These are phyloP conservation scores for Heliothis virescens DNA, from an alignment of 1,140 invertebrate species.

Conservation along the genomic window DNA sequence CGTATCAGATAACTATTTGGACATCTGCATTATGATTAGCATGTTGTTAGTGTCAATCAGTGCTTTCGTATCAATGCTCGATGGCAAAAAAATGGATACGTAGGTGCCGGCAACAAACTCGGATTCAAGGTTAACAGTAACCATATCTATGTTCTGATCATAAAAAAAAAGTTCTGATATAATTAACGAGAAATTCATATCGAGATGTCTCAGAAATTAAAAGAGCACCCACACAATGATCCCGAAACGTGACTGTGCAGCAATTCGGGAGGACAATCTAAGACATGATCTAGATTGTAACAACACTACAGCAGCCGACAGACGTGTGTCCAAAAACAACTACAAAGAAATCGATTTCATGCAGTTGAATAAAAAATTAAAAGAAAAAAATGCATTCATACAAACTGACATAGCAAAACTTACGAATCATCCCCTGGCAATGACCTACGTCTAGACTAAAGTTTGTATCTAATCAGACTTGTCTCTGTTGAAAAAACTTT, in stretches of 20 bases:
- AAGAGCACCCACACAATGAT: conserved; percentile 76
- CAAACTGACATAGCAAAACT: conserved; percentile 70
- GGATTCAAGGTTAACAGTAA: conserved; percentile 59
- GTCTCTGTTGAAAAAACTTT: conserved; percentile 58
- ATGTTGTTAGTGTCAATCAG: conserved; percentile 75
- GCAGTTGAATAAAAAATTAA: conserved; percentile 69
- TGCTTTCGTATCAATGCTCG: conserved; percentile 63
- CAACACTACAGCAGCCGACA: conserved; percentile 74
- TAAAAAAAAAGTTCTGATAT: conserved; percentile 71
- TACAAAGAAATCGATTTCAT: conserved; percentile 81
- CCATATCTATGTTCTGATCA: conserved; percentile 55
- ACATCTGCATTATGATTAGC: conserved; percentile 76
- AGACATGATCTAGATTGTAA: conserved; percentile 81
- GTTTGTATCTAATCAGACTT: conserved; percentile 56
- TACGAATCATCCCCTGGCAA: conserved; percentile 83
- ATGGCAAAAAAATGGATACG: conserved; percentile 63
- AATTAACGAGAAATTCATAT: conserved; percentile 79
- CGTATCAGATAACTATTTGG: conserved; percentile 77
- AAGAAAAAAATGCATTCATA: conserved; percentile 75
- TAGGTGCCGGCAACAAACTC: conserved; percentile 58
- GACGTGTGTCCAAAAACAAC: conserved; percentile 80
- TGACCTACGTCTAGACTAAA: conserved; percentile 72
- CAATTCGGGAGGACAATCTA: conserved; percentile 78
- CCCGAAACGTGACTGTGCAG: conserved; percentile 77
- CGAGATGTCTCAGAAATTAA: conserved; percentile 75